Base-by-base conservation (phyloP, 2,113 vertebrate genomes). In the Nothoprocta perdicaria region DNA sequence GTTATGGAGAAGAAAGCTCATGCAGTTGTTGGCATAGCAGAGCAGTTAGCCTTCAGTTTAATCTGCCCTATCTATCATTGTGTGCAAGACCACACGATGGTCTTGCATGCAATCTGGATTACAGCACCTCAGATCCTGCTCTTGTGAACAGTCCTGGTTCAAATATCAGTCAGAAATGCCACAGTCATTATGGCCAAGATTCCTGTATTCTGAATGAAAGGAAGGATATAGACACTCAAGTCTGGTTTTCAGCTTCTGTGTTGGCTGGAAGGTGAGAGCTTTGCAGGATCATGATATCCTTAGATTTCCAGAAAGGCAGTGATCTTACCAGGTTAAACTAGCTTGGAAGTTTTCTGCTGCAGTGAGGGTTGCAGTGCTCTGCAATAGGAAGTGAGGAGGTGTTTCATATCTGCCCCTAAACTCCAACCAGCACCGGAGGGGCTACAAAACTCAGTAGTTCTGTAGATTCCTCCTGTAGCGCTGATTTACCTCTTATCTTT, bases 381-480 rank as follows among this genome's bases (percentile, higher is more conserved):
- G 68, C 55, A 65, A 16, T 33, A 38, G 18, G 45, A 46, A 81
- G 14, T 0, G 3, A 58, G 35, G 16, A 68, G 16, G 2, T 65
- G 23, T 63, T 86, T 80, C 77, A 38, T 58, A 52, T 40, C 53
- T 52, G 31, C 43, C 33, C 31, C 35, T 72, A n/a, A 26, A 18
- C 24, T 21, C 14, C 43, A 88, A 27, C 17, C 38, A 67, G 14
- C 27, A 17, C 17, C 66, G 12, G 77, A 74, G 74, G 33, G 2
- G 22, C 48, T 80, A 29, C 22, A 75, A 2, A 88, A 79, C 9
- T 63, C 48, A 17, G 1, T 19, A 46, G 12, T 45, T 8, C 24
- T 92, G 88, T 79, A 53, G 26, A 72, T 90, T 92, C 86, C 52
- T 91, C 86, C 52, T 91, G 57, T 29, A 41, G 14, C 62, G 45